Evolutionary conservation across 2,113 vertebrate genomes (phyloP), one percentile per base, ranked within the genome.

Genomic region (Carlito syrichta): DNA sequence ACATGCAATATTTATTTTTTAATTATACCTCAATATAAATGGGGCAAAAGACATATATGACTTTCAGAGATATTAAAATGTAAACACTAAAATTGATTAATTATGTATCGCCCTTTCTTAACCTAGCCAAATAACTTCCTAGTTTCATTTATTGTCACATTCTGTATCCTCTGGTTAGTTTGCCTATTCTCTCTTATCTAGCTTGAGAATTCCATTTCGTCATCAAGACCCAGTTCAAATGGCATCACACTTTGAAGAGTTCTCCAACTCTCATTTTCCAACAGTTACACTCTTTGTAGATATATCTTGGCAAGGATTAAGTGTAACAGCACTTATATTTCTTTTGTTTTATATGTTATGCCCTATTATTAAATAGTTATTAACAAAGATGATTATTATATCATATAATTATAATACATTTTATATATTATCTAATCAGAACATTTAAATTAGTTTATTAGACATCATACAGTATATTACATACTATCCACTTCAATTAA

Each of bases 51-150:
- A 66, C 32, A 1, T 8, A 38, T 91, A 3, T 1, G 25, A n/a
- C 25, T 84, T 79, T 73, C 23, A 52, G 56, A 86, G 5, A 91
- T 43, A 56, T 19, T 68, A 30, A 95, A 69, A 79, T 79, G 22
- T 85, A 5, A 95, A 89, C 73, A 89, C 78, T 68, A 74, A 88
- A 88, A 52, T 35, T 45, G 85, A 76, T 84, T 93, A 79, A 91
- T 81, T 50, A 16, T 68, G 4, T 25, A 16, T n/a, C 68, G 2
- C 22, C 2, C 14, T 82, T 96, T 13, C 40, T 95, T 56, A 92
- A 22, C 30, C n/a, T 20, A 89, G 20, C 1, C 56, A 71, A 17
- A 35, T 69, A 54, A 83, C 69, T 35, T 56, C 32, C 25, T 4
- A 23, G 3, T 35, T 43, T 60, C 19, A 50, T 66, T 84, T 12